Base-by-base conservation (phyloP, 2,113 vertebrate genomes). In the Gavia stellata region DNA sequence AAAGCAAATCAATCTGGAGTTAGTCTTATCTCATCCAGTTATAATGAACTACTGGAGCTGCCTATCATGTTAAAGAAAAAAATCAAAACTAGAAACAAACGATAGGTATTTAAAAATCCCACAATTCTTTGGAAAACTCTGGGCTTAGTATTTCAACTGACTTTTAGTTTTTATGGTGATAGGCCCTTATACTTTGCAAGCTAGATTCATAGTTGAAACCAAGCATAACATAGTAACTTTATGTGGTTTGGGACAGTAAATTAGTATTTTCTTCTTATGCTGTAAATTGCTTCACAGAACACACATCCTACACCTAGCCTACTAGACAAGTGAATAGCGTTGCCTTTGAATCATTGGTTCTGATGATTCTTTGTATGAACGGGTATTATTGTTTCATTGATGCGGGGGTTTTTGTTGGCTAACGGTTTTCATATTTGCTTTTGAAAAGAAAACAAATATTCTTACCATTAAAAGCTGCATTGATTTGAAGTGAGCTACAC, bases 341-440 rank as follows among this genome's bases (percentile, higher is more conserved):
- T 92, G 63, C 80, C 61, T 91, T 85, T 92, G 25, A 95, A 24
- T 72, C 18, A 20, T 23, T 91, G 73, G 18, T 82, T 82, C 53
- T 8, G 11, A 11, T 59, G 26, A 70, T 86, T 87, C 73, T 16
- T n/a, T 65, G 16, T 85, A 34, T 91, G 73, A 94, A 45, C 28
- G 84, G 52, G 40, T 88, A n/a, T n/a, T 87, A 73, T 63, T 81
- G 84, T 89, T 89, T 92, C 78, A 80, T 71, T 55, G 29, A 73
- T 88, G 63, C 0, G 0, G n/a, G 17, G 8, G 1, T 0, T 88
- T 91, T 81, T 92, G 56, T 85, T 90, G 63, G 9, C 62, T 70
- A 62, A 66, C 23, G 90, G 53, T 94, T 96, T 94, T 94, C 52
- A 23, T 90, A 71, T 88, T 94, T 90, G 38, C 84, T 90, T 95